Conservation (phyloP, 2,888 invertebrate genomes). For the Eupithecia insigniata region DNA sequence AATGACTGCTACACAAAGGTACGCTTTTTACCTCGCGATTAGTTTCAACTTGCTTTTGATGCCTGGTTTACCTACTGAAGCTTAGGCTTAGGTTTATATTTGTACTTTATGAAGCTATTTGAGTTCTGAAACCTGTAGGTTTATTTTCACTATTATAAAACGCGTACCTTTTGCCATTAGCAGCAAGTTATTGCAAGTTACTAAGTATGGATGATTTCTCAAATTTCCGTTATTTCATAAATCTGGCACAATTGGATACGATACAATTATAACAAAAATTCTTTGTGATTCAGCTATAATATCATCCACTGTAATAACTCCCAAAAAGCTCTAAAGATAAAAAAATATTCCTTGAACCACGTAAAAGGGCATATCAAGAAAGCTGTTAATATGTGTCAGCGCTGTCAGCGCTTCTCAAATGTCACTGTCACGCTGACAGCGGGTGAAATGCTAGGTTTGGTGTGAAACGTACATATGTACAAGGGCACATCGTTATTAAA, state of each 20-base stretch:
- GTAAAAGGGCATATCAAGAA: conserved; percentile 27
- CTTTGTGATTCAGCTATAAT: not conserved
- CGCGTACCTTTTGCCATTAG: too few species aligned
- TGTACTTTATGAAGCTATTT: not conserved
- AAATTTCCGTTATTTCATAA: too few species aligned
- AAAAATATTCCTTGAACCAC: conserved; percentile 10
- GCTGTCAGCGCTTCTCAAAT: conserved; percentile 25
- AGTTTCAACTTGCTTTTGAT: conserved; percentile 32
- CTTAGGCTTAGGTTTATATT: not conserved
- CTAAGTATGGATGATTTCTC: too few species aligned
- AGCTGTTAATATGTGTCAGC: conserved; percentile 38
- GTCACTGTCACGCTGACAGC: conserved; percentile 30
- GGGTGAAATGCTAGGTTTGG: conserved; percentile 6
- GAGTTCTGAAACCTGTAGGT: not conserved
- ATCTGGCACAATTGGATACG: too few species aligned
- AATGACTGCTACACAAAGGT: conserved; percentile 18
- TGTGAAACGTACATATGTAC: conserved; percentile 12
- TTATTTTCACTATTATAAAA: not conserved
- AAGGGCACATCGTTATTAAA: conserved; percentile 7
- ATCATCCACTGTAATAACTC: not conserved
- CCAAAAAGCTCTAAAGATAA: not conserved
- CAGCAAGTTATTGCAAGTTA: too few species aligned
- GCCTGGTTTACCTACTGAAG: conserved; percentile 2
- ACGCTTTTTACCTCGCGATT: conserved; percentile 31
- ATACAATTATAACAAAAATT: too few species aligned